Base-by-base conservation (phyloP, 2,113 vertebrate species). In the Anoplopoma fimbria region DNA sequence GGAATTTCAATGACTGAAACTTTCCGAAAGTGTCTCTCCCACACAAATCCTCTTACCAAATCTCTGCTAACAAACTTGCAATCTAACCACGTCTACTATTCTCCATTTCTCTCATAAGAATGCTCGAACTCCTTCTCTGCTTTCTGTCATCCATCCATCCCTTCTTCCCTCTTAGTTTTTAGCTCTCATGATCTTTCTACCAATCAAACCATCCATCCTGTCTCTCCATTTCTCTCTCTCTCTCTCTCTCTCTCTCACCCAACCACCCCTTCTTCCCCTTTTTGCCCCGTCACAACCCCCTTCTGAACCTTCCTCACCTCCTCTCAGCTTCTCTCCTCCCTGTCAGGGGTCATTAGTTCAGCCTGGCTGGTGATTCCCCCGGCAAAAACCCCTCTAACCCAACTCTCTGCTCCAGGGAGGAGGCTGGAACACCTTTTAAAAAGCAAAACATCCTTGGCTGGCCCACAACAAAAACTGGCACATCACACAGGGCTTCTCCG, bases 281-380 rank as follows among this genome's bases (percentile, higher is more conserved):
- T 82, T 33, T 67, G 53, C 58, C 71, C 69, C 68, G 13, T 57
- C 2, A 1, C 75, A 51, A 70, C 58, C 67, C 67, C 68, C 38
- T 79, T 76, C 61, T 72, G 72, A 79, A 63, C 72, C 64, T 34
- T 58, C 69, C 77, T 80, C 72, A 23, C 49, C 74, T 80, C 45
- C 79, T 88, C 79, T 85, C 84, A 74, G 86, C 83, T 81, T 88
- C 87, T 82, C 79, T 79, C 89, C 70, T 88, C 83, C 49, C 86
- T 92, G 90, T 92, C 90, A 86, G 92, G 65, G 82, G 83, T 81
- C 80, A 88, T 94, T 92, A 93, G 88, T 92, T 91, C 91, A 82
- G 90, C 80, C 71, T 89, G 90, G 69, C 81, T 88, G 76, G 75
- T 58, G 87, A 83, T 85, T 83, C 74, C 62, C 69, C 82, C 47